Evolutionary conservation across 2,113 vertebrate genomes (phyloP).

Genomic region (Rallus limicola): DNA sequence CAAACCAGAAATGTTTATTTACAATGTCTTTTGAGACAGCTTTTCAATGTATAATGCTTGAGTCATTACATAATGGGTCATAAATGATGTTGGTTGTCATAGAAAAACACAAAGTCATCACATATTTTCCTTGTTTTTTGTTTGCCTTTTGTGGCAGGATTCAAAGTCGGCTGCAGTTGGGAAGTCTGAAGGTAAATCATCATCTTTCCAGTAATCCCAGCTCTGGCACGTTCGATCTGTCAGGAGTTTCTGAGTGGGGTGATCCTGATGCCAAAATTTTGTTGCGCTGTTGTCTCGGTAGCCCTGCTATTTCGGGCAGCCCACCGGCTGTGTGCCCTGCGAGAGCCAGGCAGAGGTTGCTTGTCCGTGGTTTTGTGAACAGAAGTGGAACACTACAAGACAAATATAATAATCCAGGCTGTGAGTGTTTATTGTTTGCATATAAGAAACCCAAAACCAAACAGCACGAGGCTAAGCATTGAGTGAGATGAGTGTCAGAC

Average conservation of each 20-base stretch:
- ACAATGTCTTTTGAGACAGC: background rate
- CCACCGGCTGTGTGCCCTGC: background rate
- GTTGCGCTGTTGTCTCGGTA: background rate
- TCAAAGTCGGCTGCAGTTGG: background rate
- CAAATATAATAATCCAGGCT: accelerated
- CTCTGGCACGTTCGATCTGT: background rate
- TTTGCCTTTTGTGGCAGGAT: constrained; percentile 20
- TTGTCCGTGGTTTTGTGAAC: background rate
- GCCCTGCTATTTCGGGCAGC: background rate
- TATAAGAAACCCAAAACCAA: background rate
- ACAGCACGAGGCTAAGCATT: background rate
- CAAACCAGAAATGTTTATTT: constrained; percentile 46
- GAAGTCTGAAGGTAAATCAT: constrained; percentile 10
- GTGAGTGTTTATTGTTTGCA: background rate
- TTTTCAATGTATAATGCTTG: background rate
- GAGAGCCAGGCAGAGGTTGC: background rate
- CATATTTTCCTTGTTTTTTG: background rate
- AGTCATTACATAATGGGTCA: constrained; percentile 26
- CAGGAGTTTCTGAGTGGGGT: background rate
- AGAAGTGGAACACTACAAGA: background rate
- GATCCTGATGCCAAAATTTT: background rate
- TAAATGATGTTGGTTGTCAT: background rate
- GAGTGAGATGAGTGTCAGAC: background rate
- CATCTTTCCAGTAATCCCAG: background rate
- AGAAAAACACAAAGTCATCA: constrained; percentile 39